Conservation (phyloP, 2,113 vertebrate species). For the Mastomys natalensis region DNA sequence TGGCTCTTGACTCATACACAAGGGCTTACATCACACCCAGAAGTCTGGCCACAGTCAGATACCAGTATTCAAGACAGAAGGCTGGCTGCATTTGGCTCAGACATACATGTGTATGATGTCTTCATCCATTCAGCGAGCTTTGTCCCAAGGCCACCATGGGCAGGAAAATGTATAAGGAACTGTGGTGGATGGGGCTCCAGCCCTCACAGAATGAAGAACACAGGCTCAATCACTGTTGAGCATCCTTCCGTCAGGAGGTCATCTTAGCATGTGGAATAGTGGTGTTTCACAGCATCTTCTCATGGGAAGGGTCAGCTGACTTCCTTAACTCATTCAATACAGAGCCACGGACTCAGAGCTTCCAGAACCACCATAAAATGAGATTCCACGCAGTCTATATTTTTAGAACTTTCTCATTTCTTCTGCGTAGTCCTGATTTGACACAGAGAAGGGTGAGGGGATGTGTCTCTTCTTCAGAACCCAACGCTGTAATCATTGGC, state of each 20-base stretch:
- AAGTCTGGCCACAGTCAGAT: neutral
- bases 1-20: neutral
- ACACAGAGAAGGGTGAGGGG: neutral
- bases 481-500: neutral
- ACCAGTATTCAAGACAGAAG: neutral
- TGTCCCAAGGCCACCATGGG: neutral
- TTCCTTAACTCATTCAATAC: neutral
- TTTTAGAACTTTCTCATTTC: slow-evolving; percentile 72
- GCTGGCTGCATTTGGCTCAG: neutral
- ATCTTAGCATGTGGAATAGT: neutral
- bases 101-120: neutral
- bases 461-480: neutral
- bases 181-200: neutral
- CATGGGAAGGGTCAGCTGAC: neutral
- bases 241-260: neutral
- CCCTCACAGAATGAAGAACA: neutral
- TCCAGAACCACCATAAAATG: slow-evolving; percentile 50
- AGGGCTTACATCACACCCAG: neutral
- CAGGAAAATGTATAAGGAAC: neutral
- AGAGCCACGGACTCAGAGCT: neutral
- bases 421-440: slow-evolving; percentile 39
- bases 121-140: neutral
- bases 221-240: neutral
- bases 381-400: slow-evolving; percentile 60
- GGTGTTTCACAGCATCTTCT: neutral